Base-by-base conservation (phyloP, 1,140 invertebrate species). In the Cephus cinctus region DNA sequence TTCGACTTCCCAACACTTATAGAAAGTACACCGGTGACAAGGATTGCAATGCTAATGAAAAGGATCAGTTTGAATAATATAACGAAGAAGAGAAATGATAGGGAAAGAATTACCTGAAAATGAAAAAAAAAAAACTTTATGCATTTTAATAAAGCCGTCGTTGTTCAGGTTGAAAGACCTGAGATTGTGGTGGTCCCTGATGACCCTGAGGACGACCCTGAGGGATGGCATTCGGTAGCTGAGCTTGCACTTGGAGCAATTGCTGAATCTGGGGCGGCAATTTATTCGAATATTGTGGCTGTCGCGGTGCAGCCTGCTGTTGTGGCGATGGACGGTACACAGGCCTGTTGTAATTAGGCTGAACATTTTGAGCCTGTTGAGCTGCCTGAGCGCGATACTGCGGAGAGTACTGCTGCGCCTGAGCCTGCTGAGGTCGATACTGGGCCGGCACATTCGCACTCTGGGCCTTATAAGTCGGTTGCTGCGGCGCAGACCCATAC, bases 91-190 rank as follows among this genome's bases (percentile, higher is more conserved):
- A n/a, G n/a, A n/a, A n/a, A n/a, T n/a, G n/a, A n/a, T n/a, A n/a
- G n/a, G n/a, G n/a, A n/a, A n/a, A n/a, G n/a, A n/a, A n/a, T n/a
- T n/a, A 27, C 25, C 25, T 27, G n/a, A 27, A 27, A 8, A n/a
- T 27, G 6, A 8, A 27, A 27, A n/a, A 27, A 6, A 27, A 8
- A 8, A 27, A n/a, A 27, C n/a, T n/a, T n/a, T n/a, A n/a, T 27
- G 25, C 57, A 36, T 61, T 61, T 16, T 63, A 65, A 18, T 52
- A 57, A 6, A 54, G 59, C 16, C 59, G 63, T 27, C 40, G 36
- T 35, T 61, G 65, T 11, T 38, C 47, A 6, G 25, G 25, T 27
- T 27, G 25, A 27, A 8, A 27, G 25, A 27, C n/a, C 25, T 27
- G 6, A n/a, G 25, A 27, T 18, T 56, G 50, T 20, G 20, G 15